A percentile compares a stretch with the other conserved stretches of the same genome.
Evolutionary conservation across 2,888 invertebrate species (phyloP).

Genomic region (Sicus ferrugineus): DNA sequence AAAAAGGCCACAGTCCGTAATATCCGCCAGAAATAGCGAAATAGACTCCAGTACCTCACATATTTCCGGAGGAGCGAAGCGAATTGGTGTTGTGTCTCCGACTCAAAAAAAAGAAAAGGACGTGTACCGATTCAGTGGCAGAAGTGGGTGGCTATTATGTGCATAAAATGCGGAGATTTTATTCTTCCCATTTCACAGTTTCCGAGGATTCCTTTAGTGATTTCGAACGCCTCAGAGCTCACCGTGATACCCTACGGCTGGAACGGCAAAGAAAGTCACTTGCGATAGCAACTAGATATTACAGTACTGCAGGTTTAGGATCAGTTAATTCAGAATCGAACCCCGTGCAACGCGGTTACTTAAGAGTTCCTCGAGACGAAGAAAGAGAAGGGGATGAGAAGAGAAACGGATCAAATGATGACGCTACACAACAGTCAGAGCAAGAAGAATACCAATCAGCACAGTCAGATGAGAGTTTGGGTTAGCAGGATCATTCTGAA

Average conservation of each 20-base stretch:
- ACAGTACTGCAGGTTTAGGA: not conserved
- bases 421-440: too few relatives aligned
- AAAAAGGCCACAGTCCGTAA: not conserved
- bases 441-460: too few relatives aligned
- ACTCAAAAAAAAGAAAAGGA: not conserved
- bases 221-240: constrained; percentile 37
- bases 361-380: not conserved
- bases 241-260: constrained; percentile 33
- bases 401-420: too few relatives aligned
- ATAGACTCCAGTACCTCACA: not conserved
- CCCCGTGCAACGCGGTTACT: not conserved
- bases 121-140: not conserved
- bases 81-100: not conserved
- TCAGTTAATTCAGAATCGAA: not conserved
- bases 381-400: too few relatives aligned
- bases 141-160: not conserved
- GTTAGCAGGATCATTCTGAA: too few relatives aligned
- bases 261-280: not conserved
- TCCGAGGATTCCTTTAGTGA: constrained; percentile 21
- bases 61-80: not conserved
- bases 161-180: not conserved
- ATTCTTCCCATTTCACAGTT: not conserved
- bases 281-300: not conserved
- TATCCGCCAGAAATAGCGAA: not conserved
- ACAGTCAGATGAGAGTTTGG: too few relatives aligned